Evolutionary conservation across 2,797 vertebrate species (phyloP), one percentile per base, ranked within the genome.

Genomic region (Poeciliopsis turneri): DNA sequence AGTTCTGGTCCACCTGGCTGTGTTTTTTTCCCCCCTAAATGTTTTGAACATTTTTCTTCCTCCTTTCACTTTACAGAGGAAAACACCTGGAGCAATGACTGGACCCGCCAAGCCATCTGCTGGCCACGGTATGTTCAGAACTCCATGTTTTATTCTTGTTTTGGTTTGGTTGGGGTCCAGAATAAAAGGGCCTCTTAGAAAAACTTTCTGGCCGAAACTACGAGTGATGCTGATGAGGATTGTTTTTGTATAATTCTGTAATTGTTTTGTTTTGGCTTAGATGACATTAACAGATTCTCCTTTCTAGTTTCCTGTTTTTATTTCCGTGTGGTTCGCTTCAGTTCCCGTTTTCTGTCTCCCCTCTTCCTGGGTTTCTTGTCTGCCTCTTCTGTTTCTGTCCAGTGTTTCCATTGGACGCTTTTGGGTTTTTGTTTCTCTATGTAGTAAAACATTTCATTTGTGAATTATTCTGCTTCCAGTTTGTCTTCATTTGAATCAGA

Each of bases 21-120:
- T 12, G 53, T 12, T 55, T 55, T 33, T 5, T 11, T 8, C 5
- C 8, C 8, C 53, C 10, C 2, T 15, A 71, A 43, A n/a, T 47
- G 15, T 47, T 25, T 0, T 53, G 41, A 25, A 74, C 43, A 33
- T 45, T 53, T 41, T 46, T 53, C 25, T 61, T 47, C 82, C 53
- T 47, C 66, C 8, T 82, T 0, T 70, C 86, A 3, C 39, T 72
- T 81, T 88, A 9, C 92, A 98, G 97, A 96, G 96, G 96, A 96
- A 97, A 96, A 94, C 95, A 92, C 88, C 97, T 55, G 96, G 95
- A 87, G 92, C 96, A 75, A 20, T 36, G 90, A 96, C 95, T 79
- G 97, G 96, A 86, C 97, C 96, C 95, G 96, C 94, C 92, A 97
- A 97, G 94, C 92, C 96, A 53, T 88, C 97, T 85, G 95, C 93